Percentiles rank a stretch among this genome's conserved stretches.
Conservation (phyloP, 1,140 invertebrate species). For the Drosophila parvula region DNA sequence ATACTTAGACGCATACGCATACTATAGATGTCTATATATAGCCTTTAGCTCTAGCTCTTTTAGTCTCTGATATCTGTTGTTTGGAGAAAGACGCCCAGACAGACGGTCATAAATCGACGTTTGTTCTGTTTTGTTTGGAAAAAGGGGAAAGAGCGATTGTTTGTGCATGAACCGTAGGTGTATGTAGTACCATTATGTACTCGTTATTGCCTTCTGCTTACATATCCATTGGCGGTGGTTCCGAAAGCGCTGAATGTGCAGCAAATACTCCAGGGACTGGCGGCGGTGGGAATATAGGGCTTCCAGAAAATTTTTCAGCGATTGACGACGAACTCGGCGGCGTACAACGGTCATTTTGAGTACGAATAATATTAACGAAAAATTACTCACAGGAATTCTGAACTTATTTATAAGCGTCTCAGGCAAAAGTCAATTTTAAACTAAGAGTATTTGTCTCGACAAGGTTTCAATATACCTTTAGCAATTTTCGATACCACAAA, state of each 20-base stretch:
- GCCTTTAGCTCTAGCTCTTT: too few relatives aligned
- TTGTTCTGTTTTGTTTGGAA: too few relatives aligned
- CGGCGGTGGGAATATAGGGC: slow-evolving; percentile 56
- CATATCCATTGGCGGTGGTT: slow-evolving; percentile 56
- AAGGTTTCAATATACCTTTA: not conserved
- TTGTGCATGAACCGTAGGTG: too few relatives aligned
- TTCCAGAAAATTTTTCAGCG: slow-evolving; percentile 60
- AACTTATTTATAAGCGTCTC: slow-evolving; percentile 26
- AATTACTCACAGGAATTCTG: slow-evolving; percentile 8
- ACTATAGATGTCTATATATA: too few relatives aligned
- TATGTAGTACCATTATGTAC: too few relatives aligned
- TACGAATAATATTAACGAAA: not conserved
- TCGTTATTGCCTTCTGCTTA: slow-evolving; percentile 16
- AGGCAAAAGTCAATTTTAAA: slow-evolving; percentile 57
- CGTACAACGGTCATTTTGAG: slow-evolving; percentile 58
- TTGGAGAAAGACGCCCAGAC: too few relatives aligned
- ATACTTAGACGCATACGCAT: too few relatives aligned
- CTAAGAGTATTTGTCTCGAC: slow-evolving; percentile 21
- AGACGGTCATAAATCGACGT: too few relatives aligned
- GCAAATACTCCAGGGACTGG: slow-evolving; percentile 61
- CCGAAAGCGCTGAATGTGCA: slow-evolving; percentile 52
- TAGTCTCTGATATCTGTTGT: too few relatives aligned
- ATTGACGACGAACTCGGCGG: slow-evolving; percentile 61
- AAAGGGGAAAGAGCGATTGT: too few relatives aligned
- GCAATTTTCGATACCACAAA: not conserved